Evolutionary conservation across 2,888 invertebrate species (phyloP), one percentile per base, ranked within the genome.

Genomic region (Phytoseiulus persimilis): DNA sequence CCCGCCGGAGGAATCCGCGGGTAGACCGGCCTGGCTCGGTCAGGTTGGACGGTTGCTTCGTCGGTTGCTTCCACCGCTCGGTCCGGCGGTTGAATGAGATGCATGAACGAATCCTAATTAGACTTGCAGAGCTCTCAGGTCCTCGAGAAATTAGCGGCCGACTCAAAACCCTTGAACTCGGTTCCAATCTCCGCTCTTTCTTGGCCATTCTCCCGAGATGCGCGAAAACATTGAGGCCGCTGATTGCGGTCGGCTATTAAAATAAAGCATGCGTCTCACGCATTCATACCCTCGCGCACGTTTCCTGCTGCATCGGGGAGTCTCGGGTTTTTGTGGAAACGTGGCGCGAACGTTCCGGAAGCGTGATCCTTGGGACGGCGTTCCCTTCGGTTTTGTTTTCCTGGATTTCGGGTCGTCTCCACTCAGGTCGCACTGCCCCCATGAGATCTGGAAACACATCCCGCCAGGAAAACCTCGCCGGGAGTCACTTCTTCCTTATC

Each of bases 41-140:
- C 18, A 6, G 65, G 65, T 65, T 28, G 18, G 65, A 2, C 18
- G 65, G 65, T 65, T 23, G 65, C 5, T 18, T 28, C 65, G 65
- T 65, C 65, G 23, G 65, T 65, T 28, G 39, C 39, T 39, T 65
- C 23, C 28, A 6, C 65, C 65, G 65, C 9, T 65, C 65, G 65
- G 65, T 65, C 28, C 11, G 18, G 65, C 65, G 65, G 65, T 65
- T 65, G 65, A 65, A 65, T 65, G 65, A 14, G 65, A 65, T 65
- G 65, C 65, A 65, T 65, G 65, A 65, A 65, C 65, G 65, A 65
- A 65, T 65, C 65, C 65, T 65, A 65, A 65, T 65, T 65, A 65
- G 65, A 65, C 65, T 65, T 65, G 65, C 65, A 65, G 65, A 65
- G 65, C 65, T 65, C 65, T 2, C 65, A 65, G 65, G 65, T 65